Base-by-base conservation (phyloP, 2,888 invertebrate species). In the Loripinus fragilis region DNA sequence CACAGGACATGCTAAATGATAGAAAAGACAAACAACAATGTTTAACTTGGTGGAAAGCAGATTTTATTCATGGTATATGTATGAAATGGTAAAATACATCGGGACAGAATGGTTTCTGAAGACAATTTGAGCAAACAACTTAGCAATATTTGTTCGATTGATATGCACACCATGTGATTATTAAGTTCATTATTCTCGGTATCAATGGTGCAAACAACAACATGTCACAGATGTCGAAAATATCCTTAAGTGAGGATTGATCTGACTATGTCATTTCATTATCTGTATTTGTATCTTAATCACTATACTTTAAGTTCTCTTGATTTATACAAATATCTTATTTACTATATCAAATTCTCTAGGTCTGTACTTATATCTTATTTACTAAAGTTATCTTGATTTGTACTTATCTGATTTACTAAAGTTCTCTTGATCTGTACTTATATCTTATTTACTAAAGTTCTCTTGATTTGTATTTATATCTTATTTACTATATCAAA, bases 101-200 rank as follows among this genome's bases (percentile, higher is more conserved):
- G 52, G 52, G 52, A 52, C 52, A 52, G 25, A 52, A 52, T 52
- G 52, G 23, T 25, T 23, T 25, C n/a, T 52, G 52, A 25, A 52
- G 52, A 52, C 52, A 52, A 25, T 52, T 52, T 52, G 52, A 52
- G 52, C 52, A 52, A 52, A 52, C 1, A 52, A 25, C 25, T 25
- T n/a, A n/a, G n/a, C n/a, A n/a, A n/a, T n/a, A n/a, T n/a, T n/a
- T n/a, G n/a, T n/a, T n/a, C n/a, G n/a, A n/a, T n/a, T n/a, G n/a
- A n/a, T n/a, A n/a, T n/a, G n/a, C n/a, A n/a, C n/a, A n/a, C n/a
- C n/a, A n/a, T n/a, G n/a, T n/a, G n/a, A n/a, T n/a, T 48, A 15
- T 48, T 48, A 20, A 15, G n/a, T 20, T 48, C 12, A 10, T 20
- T 48, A 48, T 48, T 48, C 5, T 48, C n/a, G n/a, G n/a, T 48